These are phyloP conservation scores for Corythornis vintsioides DNA, from an alignment of 2,113 vertebrate genomes.

Conservation along the genomic window DNA sequence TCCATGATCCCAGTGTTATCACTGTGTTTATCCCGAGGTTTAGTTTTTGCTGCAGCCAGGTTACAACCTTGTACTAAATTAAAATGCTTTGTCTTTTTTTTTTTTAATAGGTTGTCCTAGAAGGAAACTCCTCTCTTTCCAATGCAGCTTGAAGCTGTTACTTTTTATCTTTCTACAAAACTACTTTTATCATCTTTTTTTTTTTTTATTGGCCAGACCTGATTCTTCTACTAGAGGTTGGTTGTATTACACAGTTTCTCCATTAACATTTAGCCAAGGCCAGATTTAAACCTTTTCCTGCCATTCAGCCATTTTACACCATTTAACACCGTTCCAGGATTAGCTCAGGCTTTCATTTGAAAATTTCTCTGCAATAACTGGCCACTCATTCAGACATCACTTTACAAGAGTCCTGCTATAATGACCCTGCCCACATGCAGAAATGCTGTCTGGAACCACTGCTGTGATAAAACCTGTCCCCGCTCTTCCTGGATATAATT, in stretches of 20 bases:
- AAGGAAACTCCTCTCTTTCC: not conserved
- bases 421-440: not conserved
- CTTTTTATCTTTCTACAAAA: not conserved
- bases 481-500: constrained; percentile 20
- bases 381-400: not conserved
- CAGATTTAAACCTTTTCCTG: not conserved
- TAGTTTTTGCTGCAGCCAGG: not conserved
- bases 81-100: not conserved
- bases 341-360: not conserved
- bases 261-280: constrained; percentile 11
- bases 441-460: not conserved
- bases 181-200: not conserved
- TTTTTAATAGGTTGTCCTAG: not conserved
- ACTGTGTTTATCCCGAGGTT: not conserved
- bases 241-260: not conserved
- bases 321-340: not conserved
- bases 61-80: not conserved
- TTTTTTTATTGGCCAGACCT: not conserved
- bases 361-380: not conserved
- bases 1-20: not conserved
- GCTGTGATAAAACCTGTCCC: not conserved
- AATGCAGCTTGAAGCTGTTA: not conserved
- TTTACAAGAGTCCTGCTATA: not conserved
- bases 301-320: not conserved
- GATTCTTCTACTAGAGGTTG: not conserved